Percentiles rank a stretch among this genome's conserved stretches.
phyloP scores from a whole-genome alignment of 2,113 vertebrate species.

The Leptobrachium ailaonicum region DNA sequence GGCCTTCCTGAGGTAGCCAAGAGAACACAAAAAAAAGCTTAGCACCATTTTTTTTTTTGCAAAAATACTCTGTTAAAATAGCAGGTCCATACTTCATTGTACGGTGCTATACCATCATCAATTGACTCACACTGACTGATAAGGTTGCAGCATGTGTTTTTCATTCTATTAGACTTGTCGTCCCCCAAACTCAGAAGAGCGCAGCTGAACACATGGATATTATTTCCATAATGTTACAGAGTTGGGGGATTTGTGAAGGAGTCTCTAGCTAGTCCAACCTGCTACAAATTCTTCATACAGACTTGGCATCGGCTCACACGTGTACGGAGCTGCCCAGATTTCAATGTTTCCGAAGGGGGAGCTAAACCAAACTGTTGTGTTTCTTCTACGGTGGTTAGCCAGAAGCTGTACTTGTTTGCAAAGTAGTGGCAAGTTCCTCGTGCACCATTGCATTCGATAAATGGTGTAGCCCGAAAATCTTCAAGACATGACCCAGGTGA shows the following conservation, averaged over 20 bases:
- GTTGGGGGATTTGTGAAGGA: not conserved
- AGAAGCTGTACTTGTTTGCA: constrained; percentile 96
- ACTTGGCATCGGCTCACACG: constrained; percentile 94
- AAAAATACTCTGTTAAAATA: constrained; percentile 46
- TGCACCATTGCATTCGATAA: constrained; percentile 93
- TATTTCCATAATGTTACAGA: constrained; percentile 20
- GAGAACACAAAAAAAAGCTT: constrained; percentile 59
- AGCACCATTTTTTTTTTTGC: constrained; percentile 71
- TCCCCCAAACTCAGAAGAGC: constrained; percentile 5
- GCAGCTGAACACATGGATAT: constrained; percentile 9
- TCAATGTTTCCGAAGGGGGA: constrained; percentile 76
- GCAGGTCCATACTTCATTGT: constrained; percentile 23
- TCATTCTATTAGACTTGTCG: constrained; percentile 2
- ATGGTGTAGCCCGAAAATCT: constrained; percentile 90
- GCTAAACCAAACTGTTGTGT: constrained; percentile 72
- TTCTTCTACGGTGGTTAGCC: constrained; percentile 83
- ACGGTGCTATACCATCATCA: not conserved
- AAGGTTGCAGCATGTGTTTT: constrained; percentile 3
- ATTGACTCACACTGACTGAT: not conserved
- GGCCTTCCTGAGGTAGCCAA: constrained; percentile 77
- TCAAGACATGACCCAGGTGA: constrained; percentile 94
- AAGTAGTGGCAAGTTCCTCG: constrained; percentile 92
- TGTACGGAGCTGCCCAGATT: constrained; percentile 80
- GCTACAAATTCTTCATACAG: constrained; percentile 92
- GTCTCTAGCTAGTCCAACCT: not conserved